Evolutionary conservation across 1,140 invertebrate species (phyloP).

Genomic region (Drosophila subpulchrella): DNA sequence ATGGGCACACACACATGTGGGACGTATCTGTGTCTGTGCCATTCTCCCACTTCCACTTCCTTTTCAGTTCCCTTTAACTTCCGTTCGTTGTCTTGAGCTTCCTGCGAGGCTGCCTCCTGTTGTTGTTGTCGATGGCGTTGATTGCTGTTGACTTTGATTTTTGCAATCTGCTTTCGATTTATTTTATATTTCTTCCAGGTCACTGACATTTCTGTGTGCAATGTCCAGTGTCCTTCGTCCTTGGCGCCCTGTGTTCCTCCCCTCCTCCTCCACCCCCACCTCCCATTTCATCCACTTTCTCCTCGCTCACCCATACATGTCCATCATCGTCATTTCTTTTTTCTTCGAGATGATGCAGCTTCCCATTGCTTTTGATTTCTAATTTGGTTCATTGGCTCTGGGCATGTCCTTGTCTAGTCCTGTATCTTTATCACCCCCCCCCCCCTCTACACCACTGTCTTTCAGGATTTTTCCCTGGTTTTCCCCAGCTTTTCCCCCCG

Average conservation of each 20-base stretch:
- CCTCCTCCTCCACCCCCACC: background rate
- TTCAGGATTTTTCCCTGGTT: background rate
- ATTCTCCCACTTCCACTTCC: slow-evolving; percentile 6
- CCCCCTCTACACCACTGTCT: background rate
- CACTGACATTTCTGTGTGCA: slow-evolving; percentile 64
- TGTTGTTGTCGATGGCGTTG: slow-evolving; percentile 52
- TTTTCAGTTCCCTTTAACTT: slow-evolving; percentile 14
- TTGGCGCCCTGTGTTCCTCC: no score
- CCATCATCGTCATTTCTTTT: slow-evolving; percentile 29
- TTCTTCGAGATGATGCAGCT: slow-evolving; percentile 16
- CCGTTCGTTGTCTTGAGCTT: slow-evolving; percentile 28
- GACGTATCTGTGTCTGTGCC: slow-evolving; percentile 3
- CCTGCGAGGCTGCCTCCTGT: slow-evolving; percentile 9
- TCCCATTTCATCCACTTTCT: no score
- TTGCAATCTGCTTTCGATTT: slow-evolving; percentile 78
- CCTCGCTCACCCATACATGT: slow-evolving; percentile 21
- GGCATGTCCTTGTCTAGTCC: slow-evolving; percentile 6
- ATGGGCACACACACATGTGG: slow-evolving; percentile 5
- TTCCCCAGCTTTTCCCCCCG: no score
- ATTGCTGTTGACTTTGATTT: slow-evolving; percentile 82
- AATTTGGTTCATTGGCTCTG: slow-evolving; percentile 72
- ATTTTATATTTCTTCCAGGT: slow-evolving; percentile 77
- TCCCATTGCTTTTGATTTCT: slow-evolving; percentile 61
- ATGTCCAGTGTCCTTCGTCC: slow-evolving; percentile 36
- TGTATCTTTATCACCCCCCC: slow-evolving; percentile 1